Conservation (phyloP, 2,888 invertebrate genomes). For the Adelphocoris suturalis region DNA sequence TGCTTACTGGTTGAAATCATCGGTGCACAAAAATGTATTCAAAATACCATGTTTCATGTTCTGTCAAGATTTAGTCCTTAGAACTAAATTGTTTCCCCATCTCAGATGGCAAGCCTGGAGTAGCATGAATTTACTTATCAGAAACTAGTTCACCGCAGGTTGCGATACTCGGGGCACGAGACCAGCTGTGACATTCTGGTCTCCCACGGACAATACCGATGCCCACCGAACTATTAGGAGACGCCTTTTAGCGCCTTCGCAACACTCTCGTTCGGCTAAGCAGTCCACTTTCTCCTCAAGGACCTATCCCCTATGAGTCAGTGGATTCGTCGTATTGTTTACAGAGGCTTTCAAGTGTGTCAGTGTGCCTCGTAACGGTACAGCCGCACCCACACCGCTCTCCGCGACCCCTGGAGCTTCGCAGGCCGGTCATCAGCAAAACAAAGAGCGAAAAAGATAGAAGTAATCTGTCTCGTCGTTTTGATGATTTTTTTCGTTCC, state of each 20-base stretch:
- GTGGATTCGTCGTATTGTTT: slow-evolving; percentile 62
- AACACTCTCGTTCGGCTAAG: slow-evolving; percentile 49
- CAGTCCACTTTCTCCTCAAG: slow-evolving; percentile 63
- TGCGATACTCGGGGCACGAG: not conserved
- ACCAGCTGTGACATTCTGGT: not conserved
- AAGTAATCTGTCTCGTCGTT: slow-evolving; percentile 26
- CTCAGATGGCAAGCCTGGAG: too few relatives aligned
- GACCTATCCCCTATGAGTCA: slow-evolving; percentile 50
- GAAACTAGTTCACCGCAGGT: too few relatives aligned
- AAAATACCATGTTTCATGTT: too few relatives aligned
- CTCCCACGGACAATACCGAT: slow-evolving; percentile 1
- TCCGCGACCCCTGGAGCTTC: slow-evolving; percentile 19
- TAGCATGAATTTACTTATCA: too few relatives aligned
- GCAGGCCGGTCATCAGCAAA: slow-evolving; percentile 12
- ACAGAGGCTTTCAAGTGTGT: slow-evolving; percentile 70
- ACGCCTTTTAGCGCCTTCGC: slow-evolving; percentile 54
- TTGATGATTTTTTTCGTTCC: not conserved
- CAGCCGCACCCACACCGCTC: slow-evolving; percentile 34
- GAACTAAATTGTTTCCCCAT: too few relatives aligned
- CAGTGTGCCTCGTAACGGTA: slow-evolving; percentile 73
- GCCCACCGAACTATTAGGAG: slow-evolving; percentile 38
- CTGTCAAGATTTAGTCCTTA: too few relatives aligned
- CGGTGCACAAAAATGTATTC: too few relatives aligned
- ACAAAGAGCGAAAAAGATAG: not conserved
- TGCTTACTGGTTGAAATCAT: too few relatives aligned